Conservation (phyloP, 1,140 invertebrate species). For the Drosophila lowei region DNA sequence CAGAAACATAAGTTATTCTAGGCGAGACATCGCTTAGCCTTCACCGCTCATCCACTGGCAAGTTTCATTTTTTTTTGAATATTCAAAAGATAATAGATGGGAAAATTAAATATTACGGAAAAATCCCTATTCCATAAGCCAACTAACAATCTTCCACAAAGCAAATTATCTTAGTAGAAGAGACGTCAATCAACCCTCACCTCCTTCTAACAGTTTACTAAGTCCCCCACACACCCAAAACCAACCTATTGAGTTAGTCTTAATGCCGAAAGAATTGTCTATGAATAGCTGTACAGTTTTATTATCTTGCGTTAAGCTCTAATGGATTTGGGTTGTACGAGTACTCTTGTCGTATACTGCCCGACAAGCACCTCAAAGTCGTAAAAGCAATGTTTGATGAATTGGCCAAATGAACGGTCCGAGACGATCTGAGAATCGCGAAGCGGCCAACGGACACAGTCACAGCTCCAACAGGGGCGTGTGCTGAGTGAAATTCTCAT, state of each 20-base stretch:
- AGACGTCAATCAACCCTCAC: too few species aligned
- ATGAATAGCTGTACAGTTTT: slow-evolving; percentile 38
- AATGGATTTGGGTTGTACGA: slow-evolving; percentile 65
- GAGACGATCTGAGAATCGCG: slow-evolving; percentile 42
- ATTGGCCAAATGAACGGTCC: slow-evolving; percentile 37
- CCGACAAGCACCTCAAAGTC: slow-evolving; percentile 46
- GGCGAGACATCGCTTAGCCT: slow-evolving; percentile 13
- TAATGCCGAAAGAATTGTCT: slow-evolving; percentile 37
- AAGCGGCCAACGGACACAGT: slow-evolving; percentile 20
- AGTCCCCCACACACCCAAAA: too few species aligned
- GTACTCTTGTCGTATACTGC: not conserved
- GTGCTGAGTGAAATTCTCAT: slow-evolving; percentile 32
- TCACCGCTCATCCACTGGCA: slow-evolving; percentile 1
- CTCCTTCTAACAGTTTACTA: too few species aligned
- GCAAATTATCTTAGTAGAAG: too few species aligned
- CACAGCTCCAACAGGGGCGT: slow-evolving; percentile 22
- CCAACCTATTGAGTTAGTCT: slow-evolving; percentile 23
- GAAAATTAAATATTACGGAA: not conserved
- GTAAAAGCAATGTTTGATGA: slow-evolving; percentile 59
- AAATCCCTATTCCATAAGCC: too few species aligned
- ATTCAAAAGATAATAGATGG: not conserved
- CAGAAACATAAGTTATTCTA: slow-evolving; percentile 2
- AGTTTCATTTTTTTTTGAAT: slow-evolving; percentile 4
- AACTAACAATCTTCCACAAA: too few species aligned
- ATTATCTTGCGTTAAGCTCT: slow-evolving; percentile 44